Percentiles rank a stretch among this genome's conserved stretches.
Evolutionary conservation across 1,140 invertebrate genomes (phyloP).

Genomic region (Araneus ventricosus): DNA sequence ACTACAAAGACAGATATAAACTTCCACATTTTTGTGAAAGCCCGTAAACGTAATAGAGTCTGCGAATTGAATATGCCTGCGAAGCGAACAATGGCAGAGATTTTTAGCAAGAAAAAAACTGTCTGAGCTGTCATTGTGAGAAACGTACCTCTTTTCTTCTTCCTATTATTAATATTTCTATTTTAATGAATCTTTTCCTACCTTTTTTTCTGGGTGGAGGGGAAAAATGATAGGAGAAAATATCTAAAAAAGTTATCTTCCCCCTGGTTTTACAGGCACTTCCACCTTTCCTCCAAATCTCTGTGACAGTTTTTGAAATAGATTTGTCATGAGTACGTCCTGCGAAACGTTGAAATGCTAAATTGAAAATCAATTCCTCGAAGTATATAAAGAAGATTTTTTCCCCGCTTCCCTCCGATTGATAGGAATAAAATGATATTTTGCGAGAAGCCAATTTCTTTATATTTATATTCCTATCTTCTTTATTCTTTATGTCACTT

Average conservation of each 20-base stretch:
- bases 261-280: neutral
- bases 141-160: conserved; percentile 13
- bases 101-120: neutral
- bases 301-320: conserved; percentile 59
- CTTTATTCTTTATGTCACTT: neutral
- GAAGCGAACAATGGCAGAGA: neutral
- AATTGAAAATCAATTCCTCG: conserved; percentile 58
- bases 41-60: neutral
- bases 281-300: neutral
- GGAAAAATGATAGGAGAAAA: neutral
- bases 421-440: conserved; percentile 56
- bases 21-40: neutral
- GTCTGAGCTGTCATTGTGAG: conserved; percentile 18
- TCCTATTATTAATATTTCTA: conserved; percentile 51
- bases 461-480: neutral
- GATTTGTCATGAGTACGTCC: conserved; percentile 49
- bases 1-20: neutral
- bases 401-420: neutral
- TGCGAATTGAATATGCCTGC: neutral
- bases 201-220: neutral
- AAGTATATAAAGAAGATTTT: conserved; percentile 14
- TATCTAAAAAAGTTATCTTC: conserved; percentile 12
- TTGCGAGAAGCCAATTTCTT: conserved; percentile 24
- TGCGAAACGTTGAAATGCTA: conserved; percentile 45
- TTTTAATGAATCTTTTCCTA: conserved; percentile 34